These are phyloP conservation scores for Caenorhabditis briggsae DNA, from an alignment of 1,140 invertebrate species.

Conservation along the genomic window DNA sequence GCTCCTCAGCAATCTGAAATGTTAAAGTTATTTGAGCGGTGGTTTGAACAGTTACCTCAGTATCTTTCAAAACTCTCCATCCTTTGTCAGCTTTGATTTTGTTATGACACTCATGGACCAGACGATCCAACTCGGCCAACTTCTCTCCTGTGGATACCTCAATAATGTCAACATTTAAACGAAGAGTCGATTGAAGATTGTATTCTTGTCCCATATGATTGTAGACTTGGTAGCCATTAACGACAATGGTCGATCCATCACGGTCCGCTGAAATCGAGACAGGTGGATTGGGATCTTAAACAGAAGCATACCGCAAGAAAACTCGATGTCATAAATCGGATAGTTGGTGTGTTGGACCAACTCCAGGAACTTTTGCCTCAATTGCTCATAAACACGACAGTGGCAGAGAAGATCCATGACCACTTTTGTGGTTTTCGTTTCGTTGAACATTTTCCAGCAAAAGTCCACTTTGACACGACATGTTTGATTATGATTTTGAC, in stretches of 20 bases:
- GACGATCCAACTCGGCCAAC: neutral
- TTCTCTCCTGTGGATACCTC: neutral
- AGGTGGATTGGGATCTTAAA: too few species aligned
- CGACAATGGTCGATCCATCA: neutral
- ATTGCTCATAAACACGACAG: neutral
- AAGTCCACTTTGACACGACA: neutral
- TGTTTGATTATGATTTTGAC: neutral
- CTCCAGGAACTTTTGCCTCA: neutral
- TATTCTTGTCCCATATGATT: neutral
- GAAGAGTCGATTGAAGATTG: neutral
- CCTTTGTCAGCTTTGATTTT: neutral
- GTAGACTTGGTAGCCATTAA: neutral
- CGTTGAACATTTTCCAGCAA: neutral
- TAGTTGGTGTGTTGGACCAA: neutral
- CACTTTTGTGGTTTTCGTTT: neutral
- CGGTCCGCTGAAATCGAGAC: neutral
- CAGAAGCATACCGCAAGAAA: neutral
- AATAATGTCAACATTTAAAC: neutral
- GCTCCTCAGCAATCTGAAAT: conserved; percentile 8
- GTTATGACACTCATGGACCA: neutral
- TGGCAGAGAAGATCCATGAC: neutral
- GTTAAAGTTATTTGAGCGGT: neutral
- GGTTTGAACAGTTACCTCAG: neutral
- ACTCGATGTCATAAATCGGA: neutral
- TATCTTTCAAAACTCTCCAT: conserved; percentile 31